Percentiles rank a stretch among this genome's conserved stretches.
Evolutionary conservation across 2,888 invertebrate genomes (phyloP).

Genomic region (Agrochola lychnidis): DNA sequence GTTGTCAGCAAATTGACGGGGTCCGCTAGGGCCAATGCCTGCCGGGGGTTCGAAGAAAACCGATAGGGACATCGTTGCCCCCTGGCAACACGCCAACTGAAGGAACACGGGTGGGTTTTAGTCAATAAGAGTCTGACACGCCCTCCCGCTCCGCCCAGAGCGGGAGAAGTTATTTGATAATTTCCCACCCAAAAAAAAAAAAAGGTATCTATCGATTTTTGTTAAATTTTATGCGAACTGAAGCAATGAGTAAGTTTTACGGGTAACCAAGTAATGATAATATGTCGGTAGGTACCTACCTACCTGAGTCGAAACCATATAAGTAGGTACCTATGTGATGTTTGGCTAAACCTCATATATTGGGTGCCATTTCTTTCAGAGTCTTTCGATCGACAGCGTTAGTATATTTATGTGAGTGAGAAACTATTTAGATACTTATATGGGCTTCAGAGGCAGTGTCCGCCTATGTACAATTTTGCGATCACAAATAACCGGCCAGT

Average conservation of each 20-base stretch:
- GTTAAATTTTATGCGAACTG: background rate
- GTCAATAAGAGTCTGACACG: too few species aligned
- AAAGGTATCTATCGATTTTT: too few species aligned
- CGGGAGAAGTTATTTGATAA: too few species aligned
- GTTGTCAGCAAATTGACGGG: too few species aligned
- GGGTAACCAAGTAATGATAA: background rate
- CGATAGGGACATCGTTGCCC: too few species aligned
- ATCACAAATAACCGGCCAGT: conserved; percentile 3
- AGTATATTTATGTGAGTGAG: background rate
- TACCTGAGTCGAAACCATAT: background rate
- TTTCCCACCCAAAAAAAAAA: too few species aligned
- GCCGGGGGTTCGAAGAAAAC: too few species aligned
- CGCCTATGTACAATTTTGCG: background rate
- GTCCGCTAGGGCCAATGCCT: too few species aligned
- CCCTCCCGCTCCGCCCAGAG: too few species aligned
- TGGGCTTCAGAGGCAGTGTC: background rate
- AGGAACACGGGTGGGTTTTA: too few species aligned
- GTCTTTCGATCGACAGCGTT: background rate
- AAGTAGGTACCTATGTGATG: background rate
- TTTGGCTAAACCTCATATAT: background rate
- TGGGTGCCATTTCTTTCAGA: background rate
- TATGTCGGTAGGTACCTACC: background rate
- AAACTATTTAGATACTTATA: background rate
- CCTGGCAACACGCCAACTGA: too few species aligned
- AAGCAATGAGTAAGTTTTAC: background rate